Evolutionary conservation across 2,797 vertebrate species (phyloP), one percentile per base, ranked within the genome.

Genomic region (Pristis pectinata): DNA sequence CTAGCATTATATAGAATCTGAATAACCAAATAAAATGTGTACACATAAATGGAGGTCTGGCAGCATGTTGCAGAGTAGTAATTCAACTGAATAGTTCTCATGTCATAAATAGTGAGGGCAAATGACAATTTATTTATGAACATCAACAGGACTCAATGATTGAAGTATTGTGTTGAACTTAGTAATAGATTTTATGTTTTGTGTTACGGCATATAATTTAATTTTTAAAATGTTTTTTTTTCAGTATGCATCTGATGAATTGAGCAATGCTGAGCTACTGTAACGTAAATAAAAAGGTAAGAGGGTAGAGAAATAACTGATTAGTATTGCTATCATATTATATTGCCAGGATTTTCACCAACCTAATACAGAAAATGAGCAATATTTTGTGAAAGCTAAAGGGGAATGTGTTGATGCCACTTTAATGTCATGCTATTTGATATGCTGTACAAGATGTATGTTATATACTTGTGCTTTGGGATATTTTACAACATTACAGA

Each of bases 11-110:
- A 30, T 94, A 94, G 10, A 76, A 56, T 30, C 27, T 49, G 70
- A 94, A 22, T 56, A 94, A 94, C 92, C 92, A 72, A 76, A n/a
- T 76, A 27, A 94, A 94, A 93, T 13, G 37, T 93, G 22, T 41
- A 30, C 19, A 44, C 3, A 49, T 93, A 24, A 64, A 94, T 74
- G 44, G 64, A 70, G n/a, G 10, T 30, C 64, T 49, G 44, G 13
- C 85, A 74, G 27, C 92, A 19, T 74, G 67, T 76, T 94, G 92
- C 70, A 76, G 24, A 76, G 30, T 44, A 74, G 49, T n/a, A 76
- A 56, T 94, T 76, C 70, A 94, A 49, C 22, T 22, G 27, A 94
- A 76, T 94, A 53, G 70, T 94, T 34, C 44, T 76, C 13, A 56
- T 76, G 44, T 76, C 92, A 76, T 56, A 94, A 67, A 70, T 44